A percentile compares a stretch with the other conserved stretches of the same genome.
Conservation (phyloP, 2,113 vertebrate species). For the Rhinichthys klamathensis region DNA sequence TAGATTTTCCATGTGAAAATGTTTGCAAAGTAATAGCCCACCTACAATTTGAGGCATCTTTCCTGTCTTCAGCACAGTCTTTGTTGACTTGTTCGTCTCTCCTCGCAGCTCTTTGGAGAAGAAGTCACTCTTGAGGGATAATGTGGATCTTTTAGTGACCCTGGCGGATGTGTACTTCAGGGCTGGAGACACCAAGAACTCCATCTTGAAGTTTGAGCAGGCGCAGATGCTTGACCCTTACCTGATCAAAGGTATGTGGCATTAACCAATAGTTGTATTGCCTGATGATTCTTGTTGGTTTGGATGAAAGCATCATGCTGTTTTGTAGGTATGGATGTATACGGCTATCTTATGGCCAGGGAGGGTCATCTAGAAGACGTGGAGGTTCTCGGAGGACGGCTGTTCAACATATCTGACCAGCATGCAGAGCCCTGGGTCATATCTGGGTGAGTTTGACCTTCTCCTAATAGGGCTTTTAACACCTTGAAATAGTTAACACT, state of each 20-base stretch:
- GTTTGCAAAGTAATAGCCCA: background rate
- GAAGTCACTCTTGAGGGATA: slow-evolving; percentile 93
- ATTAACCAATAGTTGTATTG: background rate
- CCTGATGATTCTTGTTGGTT: background rate
- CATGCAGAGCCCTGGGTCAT: slow-evolving; percentile 99
- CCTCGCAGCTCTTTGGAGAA: slow-evolving; percentile 91
- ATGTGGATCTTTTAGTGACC: slow-evolving; percentile 94
- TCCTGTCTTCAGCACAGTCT: background rate
- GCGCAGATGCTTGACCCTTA: slow-evolving; percentile 98
- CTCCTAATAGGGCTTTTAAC: no score
- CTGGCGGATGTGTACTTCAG: slow-evolving; percentile 96
- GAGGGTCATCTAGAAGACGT: slow-evolving; percentile 96
- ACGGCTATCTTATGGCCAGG: slow-evolving; percentile 93
- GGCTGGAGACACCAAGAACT: slow-evolving; percentile 95
- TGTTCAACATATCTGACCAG: slow-evolving; percentile 98
- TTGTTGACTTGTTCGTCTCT: background rate
- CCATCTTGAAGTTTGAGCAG: slow-evolving; percentile 96
- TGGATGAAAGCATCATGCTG: background rate
- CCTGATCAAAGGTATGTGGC: slow-evolving; percentile 88
- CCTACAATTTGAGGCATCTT: background rate
- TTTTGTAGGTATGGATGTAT: slow-evolving; percentile 94
- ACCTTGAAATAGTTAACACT: no score
- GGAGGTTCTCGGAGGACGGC: slow-evolving; percentile 93
- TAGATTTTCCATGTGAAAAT: background rate
- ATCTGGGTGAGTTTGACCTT: slow-evolving; percentile 82